Percentiles rank a stretch among this genome's conserved stretches.
phyloP scores from a whole-genome alignment of 2,113 vertebrate species.

The Tautogolabrus adspersus region DNA sequence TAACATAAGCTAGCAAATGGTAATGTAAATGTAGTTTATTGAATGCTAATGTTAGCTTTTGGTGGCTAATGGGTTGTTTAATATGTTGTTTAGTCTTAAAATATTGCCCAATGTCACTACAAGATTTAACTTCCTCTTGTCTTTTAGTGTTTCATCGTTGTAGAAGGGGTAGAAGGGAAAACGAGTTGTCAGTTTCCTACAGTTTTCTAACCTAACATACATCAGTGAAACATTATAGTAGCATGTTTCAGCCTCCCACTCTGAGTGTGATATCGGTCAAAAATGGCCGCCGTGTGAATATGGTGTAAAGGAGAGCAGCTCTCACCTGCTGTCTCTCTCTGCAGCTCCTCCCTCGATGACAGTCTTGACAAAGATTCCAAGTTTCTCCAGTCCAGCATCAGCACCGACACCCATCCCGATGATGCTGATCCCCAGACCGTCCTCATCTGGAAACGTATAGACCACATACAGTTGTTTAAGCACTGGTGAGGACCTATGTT shows the following conservation, averaged over 20 bases:
- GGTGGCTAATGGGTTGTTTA: not conserved
- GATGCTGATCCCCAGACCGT: slow-evolving; percentile 97
- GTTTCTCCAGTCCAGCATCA: slow-evolving; percentile 96
- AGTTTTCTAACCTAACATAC: not conserved
- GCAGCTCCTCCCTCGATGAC: slow-evolving; percentile 97
- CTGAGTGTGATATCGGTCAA: not conserved
- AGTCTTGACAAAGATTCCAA: slow-evolving; percentile 99
- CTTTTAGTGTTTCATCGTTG: not conserved
- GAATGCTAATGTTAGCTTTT: not conserved
- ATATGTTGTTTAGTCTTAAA: not conserved
- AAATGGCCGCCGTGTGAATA: not conserved
- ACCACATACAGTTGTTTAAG: not conserved
- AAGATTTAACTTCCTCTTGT: not conserved
- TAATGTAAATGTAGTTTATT: too few relatives aligned
- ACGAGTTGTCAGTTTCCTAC: not conserved
- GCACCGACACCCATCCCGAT: slow-evolving; percentile 99
- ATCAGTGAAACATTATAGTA: not conserved
- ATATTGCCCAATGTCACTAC: not conserved
- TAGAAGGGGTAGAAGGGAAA: not conserved
- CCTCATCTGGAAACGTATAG: slow-evolving; percentile 88
- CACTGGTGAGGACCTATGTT: not conserved
- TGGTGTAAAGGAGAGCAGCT: not conserved
- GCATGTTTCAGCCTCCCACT: not conserved
- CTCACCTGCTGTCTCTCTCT: slow-evolving; percentile 93
- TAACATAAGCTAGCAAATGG: too few relatives aligned